These are phyloP conservation scores for Lasioglossum zephyrum DNA, from an alignment of 2,888 invertebrate species.

Conservation along the genomic window DNA sequence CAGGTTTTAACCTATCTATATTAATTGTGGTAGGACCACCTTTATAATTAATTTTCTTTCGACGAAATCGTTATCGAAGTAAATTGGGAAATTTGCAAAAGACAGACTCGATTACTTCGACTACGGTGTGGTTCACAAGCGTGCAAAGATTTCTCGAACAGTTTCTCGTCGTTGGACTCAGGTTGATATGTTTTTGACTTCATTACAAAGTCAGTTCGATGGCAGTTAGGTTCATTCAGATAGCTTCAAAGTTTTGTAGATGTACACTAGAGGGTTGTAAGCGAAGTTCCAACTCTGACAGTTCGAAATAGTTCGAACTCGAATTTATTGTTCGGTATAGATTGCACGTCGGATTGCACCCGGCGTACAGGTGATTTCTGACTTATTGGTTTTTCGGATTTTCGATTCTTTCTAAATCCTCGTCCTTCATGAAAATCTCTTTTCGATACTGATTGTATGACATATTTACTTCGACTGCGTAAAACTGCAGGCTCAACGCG, in stretches of 20 bases:
- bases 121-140: not conserved
- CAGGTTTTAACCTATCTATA: too few relatives aligned
- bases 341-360: not conserved
- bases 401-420: not conserved
- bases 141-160: not conserved
- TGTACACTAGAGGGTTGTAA: not conserved
- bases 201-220: not conserved
- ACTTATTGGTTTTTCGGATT: not conserved
- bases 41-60: too few relatives aligned
- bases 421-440: not conserved
- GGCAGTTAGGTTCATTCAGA: not conserved
- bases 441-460: too few relatives aligned
- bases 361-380: not conserved
- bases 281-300: not conserved
- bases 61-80: not conserved
- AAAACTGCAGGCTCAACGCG: not conserved
- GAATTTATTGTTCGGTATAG: constrained; percentile 1
- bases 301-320: not conserved
- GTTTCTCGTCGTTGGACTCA: not conserved
- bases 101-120: not conserved
- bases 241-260: not conserved
- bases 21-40: too few relatives aligned
- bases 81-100: not conserved
- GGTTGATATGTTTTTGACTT: not conserved
- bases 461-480: not conserved